Evolutionary conservation across 2,113 vertebrate species (phyloP), one percentile per base, ranked within the genome.

Genomic region (Balaenoptera acutorostrata): DNA sequence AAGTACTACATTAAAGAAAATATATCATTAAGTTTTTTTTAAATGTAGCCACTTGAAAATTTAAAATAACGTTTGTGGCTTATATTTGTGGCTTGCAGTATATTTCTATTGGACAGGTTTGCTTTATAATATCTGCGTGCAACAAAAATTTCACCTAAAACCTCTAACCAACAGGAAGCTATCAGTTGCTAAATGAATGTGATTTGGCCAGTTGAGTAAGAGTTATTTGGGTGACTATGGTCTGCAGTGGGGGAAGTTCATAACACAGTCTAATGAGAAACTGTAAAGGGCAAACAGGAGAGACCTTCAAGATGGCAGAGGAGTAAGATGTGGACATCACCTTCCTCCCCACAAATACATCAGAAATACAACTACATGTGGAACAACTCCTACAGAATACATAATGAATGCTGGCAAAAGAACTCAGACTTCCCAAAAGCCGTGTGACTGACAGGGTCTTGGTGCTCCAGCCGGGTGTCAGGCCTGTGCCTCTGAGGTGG

Each of bases 81-180:
- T 64, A 49, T 74, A 39, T 69, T 78, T 71, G 36, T 94, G 78
- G 31, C 12, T 84, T 97, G 5, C 14, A 31, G 57, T 88, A 29
- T 78, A 84, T 92, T 97, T 77, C 41, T 82, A 21, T 36, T 87
- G 18, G 46, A 88, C 15, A 89, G 15, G 11, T 75, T 80, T 41
- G 21, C 20, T 55, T n/a, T 85, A 33, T 41, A 84, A 68, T 49
- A 87, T 66, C 52, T 75, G 3, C 39, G 87, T 61, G 55, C 33
- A 96, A 80, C 57, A 88, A 69, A 88, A 92, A 75, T 61, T 80
- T 66, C 13, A 91, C 2, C 69, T 85, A 68, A 95, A 91, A 66
- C 39, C 5, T 71, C 78, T 94, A 68, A 84, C 36, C 63, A 90
- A 36, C 31, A 69, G 81, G 20, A 90, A 92, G 21, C 10, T n/a